These are phyloP conservation scores for Bovichtus diacanthus DNA, from an alignment of 2,797 vertebrate genomes.

Conservation along the genomic window DNA sequence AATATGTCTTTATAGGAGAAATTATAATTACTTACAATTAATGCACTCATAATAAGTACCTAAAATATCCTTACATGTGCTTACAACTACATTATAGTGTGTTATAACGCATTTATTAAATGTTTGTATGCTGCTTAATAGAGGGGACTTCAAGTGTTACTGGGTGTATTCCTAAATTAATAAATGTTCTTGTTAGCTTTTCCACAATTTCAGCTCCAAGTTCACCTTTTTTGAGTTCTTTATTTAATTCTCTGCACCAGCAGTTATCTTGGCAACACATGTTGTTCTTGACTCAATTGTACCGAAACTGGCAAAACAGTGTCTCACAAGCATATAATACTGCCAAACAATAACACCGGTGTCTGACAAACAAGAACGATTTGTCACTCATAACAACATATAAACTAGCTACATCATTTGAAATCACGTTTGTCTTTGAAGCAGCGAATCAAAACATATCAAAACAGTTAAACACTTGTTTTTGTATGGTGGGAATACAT, in stretches of 20 bases:
- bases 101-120: background rate
- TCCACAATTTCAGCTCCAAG: background rate
- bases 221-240: slow-evolving; percentile 5
- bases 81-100: background rate
- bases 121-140: background rate
- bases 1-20: background rate
- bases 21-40: background rate
- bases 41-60: background rate
- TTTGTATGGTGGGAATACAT: too few relatives aligned
- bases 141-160: background rate
- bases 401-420: background rate
- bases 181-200: background rate
- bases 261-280: slow-evolving; percentile 12
- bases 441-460: too few relatives aligned
- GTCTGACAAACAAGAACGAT: slow-evolving; percentile 3
- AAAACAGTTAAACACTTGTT: too few relatives aligned
- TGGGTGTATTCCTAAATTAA: background rate
- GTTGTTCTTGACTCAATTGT: slow-evolving; percentile 27
- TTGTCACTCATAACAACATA: background rate
- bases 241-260: background rate
- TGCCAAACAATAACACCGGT: background rate
- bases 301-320: slow-evolving; percentile 21
- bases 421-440: background rate
- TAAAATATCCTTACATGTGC: background rate
- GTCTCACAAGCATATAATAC: background rate